Evolutionary conservation across 2,888 invertebrate genomes (phyloP), one percentile per base, ranked within the genome.

Genomic region (Antheraea assamensis): DNA sequence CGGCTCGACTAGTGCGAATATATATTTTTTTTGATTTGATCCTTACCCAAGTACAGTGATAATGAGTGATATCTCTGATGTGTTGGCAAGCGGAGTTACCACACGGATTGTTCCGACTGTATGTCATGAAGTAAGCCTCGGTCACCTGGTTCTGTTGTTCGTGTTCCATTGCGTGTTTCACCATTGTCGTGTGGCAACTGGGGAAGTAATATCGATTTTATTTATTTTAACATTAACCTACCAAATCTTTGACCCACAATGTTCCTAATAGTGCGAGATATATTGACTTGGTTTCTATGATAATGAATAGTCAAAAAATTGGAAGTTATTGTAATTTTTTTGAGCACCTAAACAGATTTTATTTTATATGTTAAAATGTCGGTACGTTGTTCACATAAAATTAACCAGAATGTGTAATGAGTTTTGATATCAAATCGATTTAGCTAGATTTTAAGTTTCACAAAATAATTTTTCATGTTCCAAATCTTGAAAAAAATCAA

Each of bases 131-230:
- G 85, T 96, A 97, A 3, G 97, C 96, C 31, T 97, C 97, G 0
- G 97, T 98, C 72, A 98, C 97, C 81, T 97, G 96, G 84, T 97
- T 98, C 88, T 98, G 98, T 75, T 98, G 97, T 83, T 98, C 98
- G 87, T 98, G 98, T 80, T 97, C 97, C 88, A 97, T 95, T 0
- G 98, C 97, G 85, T 98, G 98, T 81, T 98, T 98, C 78, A 97
- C 95, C 79, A 98, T 98, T 15, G 97, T 97, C 66, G 95, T 95
- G 83, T 95, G 95, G 79, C 95, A 95, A 81, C 95, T 95, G 87
- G 21, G 75, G 79, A 1, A 71, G 8, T 31, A 70, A 52, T n/a
- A 27, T 2, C 49, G 52, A 19, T 7, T 72, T 68, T 30, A 31
- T n/a, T 68, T 68, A 8, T 68, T 15, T 21, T 19, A 5, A 71